Base-by-base conservation (phyloP, 2,797 vertebrate genomes). In the Chiloscyllium punctatum region DNA sequence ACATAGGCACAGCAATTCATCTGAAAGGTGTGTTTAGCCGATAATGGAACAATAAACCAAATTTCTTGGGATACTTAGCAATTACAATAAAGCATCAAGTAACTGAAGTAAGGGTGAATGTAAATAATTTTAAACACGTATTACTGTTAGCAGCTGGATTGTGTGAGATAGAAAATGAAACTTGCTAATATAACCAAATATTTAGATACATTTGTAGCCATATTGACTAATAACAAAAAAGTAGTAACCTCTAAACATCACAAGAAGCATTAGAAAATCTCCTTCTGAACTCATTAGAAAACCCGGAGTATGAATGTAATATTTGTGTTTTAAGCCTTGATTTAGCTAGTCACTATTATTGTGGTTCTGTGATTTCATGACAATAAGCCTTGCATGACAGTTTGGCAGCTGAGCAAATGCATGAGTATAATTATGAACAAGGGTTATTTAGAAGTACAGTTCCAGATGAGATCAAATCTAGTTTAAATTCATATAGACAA, bases 1-100 rank as follows among this genome's bases (percentile, higher is more conserved):
- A 96, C 57, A 86, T 94, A 72, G 53, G 95, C 92, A 96, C 79
- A 96, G 95, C 90, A 95, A 84, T 95, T 96, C 87, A 96, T 95
- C 96, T 84, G 33, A 94, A 95, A 95, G 79, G 95, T 95, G 62
- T 79, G 94, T 84, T 96, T 95, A 84, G 53, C 95, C 95, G 96
- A 96, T 96, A 95, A 96, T 95, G 95, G 96, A 95, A 96, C 90
- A 86, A 68, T 96, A 96, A 96, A 96, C 96, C 42, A 84, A 42
- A 5, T 48, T 84, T 42, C 23, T 48, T 48, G 42, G 23, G 82
- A 84, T 42, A 42, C 1, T 18, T 23, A 7, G 37, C 37, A 84
- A 48, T 48, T 48, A 48, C 33, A 42, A 25, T 48, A 84, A 48
- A 21, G 0, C 0, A 48, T 8, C 42, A 48, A 48, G 48, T 48